Evolutionary conservation across 2,888 invertebrate species (phyloP).

Genomic region (Parnassius apollo): DNA sequence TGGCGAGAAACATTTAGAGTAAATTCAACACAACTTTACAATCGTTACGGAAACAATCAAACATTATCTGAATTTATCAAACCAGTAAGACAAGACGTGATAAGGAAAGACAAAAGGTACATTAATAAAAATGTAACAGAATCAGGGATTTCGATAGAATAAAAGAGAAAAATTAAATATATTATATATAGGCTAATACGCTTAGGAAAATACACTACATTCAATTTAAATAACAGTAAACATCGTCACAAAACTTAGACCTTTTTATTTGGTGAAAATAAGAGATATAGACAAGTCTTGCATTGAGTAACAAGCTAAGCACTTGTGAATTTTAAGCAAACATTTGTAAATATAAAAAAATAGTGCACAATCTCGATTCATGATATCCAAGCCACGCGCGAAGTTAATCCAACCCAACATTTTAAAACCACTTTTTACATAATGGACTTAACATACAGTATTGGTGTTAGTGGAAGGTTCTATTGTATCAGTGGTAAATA

Average conservation of each 20-base stretch:
- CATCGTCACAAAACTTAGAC: not conserved
- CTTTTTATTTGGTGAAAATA: not conserved
- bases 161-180: no score
- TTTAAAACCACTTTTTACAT: conserved; percentile 55
- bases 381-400: conserved; percentile 25
- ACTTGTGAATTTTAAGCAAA: conserved; percentile 1
- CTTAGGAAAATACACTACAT: no score
- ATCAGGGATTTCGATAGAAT: no score
- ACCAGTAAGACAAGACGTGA: no score
- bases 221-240: not conserved
- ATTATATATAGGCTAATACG: no score
- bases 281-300: not conserved
- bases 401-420: conserved; percentile 42
- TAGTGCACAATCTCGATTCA: conserved; percentile 9
- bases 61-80: no score
- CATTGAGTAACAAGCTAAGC: not conserved
- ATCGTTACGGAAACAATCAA: no score
- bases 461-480: conserved; percentile 60
- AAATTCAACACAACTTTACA: no score
- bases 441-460: conserved; percentile 61
- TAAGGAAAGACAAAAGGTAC: no score
- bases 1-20: no score
- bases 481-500: conserved; percentile 47
- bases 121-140: no score
- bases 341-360: conserved; percentile 3